Percentiles rank a stretch among this genome's conserved stretches.
Conservation (phyloP, 2,113 vertebrate species). For the Procavia capensis region DNA sequence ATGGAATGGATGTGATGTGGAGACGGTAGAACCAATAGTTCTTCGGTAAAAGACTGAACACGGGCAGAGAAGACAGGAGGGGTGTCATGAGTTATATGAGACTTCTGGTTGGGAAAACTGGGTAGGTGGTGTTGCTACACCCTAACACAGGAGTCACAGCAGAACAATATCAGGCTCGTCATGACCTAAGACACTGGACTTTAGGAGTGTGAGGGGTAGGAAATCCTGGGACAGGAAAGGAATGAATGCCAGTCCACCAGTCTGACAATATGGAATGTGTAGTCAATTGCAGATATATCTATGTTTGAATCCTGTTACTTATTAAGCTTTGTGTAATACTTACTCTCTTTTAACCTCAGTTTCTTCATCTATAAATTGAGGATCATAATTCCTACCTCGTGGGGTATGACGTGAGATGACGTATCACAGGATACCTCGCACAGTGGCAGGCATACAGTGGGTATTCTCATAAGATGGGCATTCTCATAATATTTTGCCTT, state of each 20-base stretch:
- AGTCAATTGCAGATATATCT: background rate
- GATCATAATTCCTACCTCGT: background rate
- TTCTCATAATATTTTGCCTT: too few species aligned
- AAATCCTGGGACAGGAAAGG: background rate
- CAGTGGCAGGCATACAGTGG: background rate
- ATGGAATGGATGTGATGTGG: background rate
- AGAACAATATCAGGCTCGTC: background rate
- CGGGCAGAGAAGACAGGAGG: background rate
- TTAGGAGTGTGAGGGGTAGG: background rate
- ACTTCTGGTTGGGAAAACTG: background rate
- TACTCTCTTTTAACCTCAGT: slow-evolving; percentile 11
- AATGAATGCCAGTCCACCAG: background rate
- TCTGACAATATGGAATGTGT: background rate
- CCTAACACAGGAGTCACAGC: background rate
- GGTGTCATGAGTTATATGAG: background rate
- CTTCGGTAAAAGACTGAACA: slow-evolving; percentile 3
- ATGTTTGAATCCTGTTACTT: background rate
- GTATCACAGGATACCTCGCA: background rate
- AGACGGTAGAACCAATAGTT: background rate
- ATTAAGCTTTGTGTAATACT: background rate
- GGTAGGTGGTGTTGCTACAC: too few species aligned
- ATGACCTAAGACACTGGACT: background rate
- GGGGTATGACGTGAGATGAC: background rate
- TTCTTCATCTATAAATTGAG: slow-evolving; percentile 26
- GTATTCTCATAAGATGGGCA: background rate